Evolutionary conservation across 2,797 vertebrate genomes (phyloP).

Genomic region (Pipistrellus pipistrellus): DNA sequence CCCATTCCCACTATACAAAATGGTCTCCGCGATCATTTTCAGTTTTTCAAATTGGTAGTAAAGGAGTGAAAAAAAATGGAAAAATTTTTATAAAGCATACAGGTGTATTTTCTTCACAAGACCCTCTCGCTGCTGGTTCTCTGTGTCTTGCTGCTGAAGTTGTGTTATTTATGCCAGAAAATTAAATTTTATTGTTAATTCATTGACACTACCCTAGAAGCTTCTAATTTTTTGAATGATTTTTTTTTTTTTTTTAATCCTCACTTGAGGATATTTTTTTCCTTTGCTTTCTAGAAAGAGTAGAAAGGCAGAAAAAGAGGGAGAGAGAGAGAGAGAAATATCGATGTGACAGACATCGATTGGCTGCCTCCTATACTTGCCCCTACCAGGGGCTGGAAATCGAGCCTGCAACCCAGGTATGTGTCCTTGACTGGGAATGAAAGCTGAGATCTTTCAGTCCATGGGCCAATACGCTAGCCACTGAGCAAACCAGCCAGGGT

Average conservation of each 20-base stretch:
- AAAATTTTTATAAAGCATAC: background rate
- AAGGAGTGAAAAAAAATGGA: background rate
- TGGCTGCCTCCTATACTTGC: no score
- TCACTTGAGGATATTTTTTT: no score
- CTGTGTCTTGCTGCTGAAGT: background rate
- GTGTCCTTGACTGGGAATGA: no score
- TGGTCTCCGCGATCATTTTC: background rate
- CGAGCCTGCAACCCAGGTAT: no score
- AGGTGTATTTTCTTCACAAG: background rate
- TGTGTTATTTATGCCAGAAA: slow-evolving; percentile 11
- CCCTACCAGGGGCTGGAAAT: no score
- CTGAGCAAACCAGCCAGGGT: no score
- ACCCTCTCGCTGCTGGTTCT: background rate
- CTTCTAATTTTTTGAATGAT: slow-evolving; percentile 6
- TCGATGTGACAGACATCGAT: no score
- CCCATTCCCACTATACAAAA: background rate
- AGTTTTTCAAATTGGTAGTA: background rate
- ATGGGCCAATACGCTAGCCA: no score
- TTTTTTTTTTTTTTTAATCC: background rate
- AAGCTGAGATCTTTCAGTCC: no score
- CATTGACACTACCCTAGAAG: background rate
- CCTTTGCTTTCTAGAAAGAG: no score
- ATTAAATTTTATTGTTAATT: slow-evolving; percentile 39
- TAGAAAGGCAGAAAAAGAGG: no score
- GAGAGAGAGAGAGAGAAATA: no score